phyloP scores from a whole-genome alignment of 2,113 vertebrate genomes.

The Macquaria australasica region DNA sequence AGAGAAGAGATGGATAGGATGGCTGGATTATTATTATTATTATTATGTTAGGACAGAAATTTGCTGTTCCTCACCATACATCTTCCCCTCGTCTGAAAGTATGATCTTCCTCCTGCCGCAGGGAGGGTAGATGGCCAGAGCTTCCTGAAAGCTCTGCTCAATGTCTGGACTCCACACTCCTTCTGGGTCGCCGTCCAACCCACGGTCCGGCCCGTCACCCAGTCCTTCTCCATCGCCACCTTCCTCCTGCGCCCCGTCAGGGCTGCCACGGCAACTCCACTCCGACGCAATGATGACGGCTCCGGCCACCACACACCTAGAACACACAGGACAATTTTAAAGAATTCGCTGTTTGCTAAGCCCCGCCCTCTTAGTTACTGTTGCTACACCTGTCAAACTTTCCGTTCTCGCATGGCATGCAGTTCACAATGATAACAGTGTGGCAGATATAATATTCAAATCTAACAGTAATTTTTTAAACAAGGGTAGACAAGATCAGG shows the following conservation, averaged over 20 bases:
- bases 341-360: background rate
- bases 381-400: background rate
- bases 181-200: conserved; percentile 95
- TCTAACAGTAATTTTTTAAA: background rate
- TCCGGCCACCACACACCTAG: conserved; percentile 83
- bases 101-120: conserved; percentile 97
- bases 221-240: conserved; percentile 89
- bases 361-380: background rate
- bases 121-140: conserved; percentile 96
- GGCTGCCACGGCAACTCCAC: conserved; percentile 96
- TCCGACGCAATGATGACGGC: conserved; percentile 99
- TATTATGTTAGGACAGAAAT: background rate
- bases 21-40: background rate
- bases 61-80: conserved; percentile 91
- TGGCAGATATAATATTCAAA: background rate
- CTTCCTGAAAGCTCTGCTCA: conserved; percentile 98
- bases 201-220: conserved; percentile 91
- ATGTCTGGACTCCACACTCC: conserved; percentile 98
- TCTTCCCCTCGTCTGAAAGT: conserved; percentile 97
- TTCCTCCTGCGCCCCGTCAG: conserved; percentile 95
- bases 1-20: background rate
- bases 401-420: fast-evolving
- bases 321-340: conserved; percentile 4
- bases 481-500: background rate
- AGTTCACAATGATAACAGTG: background rate